Evolutionary conservation across 2,113 vertebrate species (phyloP).

Genomic region (Gallinago paraguaiae): DNA sequence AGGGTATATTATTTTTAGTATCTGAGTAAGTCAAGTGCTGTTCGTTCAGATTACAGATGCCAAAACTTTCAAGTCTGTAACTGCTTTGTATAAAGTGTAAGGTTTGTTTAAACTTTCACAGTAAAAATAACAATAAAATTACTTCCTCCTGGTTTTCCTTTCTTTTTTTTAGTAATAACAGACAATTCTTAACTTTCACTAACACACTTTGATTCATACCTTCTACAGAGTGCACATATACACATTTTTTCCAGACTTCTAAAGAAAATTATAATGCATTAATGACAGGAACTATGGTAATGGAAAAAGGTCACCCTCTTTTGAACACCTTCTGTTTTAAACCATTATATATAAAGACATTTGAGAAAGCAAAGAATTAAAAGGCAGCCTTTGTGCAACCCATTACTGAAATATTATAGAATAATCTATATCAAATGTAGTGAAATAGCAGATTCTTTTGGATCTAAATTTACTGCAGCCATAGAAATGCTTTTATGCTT

Average conservation of each 20-base stretch:
- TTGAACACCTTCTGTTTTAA: conserved; percentile 86
- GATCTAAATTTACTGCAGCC: conserved; percentile 88
- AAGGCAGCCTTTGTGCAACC: conserved; percentile 85
- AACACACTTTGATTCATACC: conserved; percentile 81
- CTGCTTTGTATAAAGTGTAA: conserved; percentile 65
- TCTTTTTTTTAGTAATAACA: conserved; percentile 69
- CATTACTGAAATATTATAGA: conserved; percentile 89
- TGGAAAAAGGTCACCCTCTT: conserved; percentile 88
- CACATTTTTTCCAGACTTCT: conserved; percentile 84
- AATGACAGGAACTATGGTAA: conserved; percentile 88
- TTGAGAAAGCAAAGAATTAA: conserved; percentile 87
- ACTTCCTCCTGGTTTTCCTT: conserved; percentile 36
- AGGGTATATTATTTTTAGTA: conserved; percentile 62
- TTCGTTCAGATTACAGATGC: conserved; percentile 34
- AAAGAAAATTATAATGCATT: conserved; percentile 89
- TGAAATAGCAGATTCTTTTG: conserved; percentile 84
- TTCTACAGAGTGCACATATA: conserved; percentile 77
- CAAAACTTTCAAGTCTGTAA: conserved; percentile 62
- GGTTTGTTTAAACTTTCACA: conserved; percentile 68
- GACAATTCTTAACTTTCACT: conserved; percentile 78
- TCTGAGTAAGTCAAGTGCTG: conserved; percentile 47
- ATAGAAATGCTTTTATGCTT: conserved; percentile 88
- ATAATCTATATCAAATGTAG: conserved; percentile 87
- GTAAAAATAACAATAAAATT: conserved; percentile 76
- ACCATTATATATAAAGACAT: conserved; percentile 86